Evolutionary conservation across 1,140 invertebrate genomes (phyloP), one percentile per base, ranked within the genome.

Genomic region (Scaptomyza montana): DNA sequence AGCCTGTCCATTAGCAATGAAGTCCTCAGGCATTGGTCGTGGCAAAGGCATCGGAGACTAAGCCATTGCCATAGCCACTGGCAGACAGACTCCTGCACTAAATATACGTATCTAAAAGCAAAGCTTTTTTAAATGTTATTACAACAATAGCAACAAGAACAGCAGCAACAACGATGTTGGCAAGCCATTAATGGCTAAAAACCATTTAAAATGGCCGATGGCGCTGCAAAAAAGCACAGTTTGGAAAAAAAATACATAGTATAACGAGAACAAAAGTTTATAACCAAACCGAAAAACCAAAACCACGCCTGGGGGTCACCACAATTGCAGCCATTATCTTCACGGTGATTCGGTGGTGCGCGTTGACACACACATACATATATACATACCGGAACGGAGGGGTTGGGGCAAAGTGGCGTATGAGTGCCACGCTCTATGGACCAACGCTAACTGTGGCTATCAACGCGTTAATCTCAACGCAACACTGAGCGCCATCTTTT

Each of bases 61-160:
- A 68, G 56, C 30, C 70, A 62, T 36, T 51, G 46, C 39, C 46
- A 59, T 13, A 54, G 39, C 73, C 59, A 61, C 16, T 41, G 66
- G 66, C 78, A 59, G 53, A 71, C 59, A 79, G 69, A 74, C 73
- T 80, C 62, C 54, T 16, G 63, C 68, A 84, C 79, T 89, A 79
- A 89, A 79, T 77, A 79, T 77, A 79, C 74, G 79, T 74, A 86
- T 89, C 72, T 73, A 67, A 82, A 73, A 70, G 76, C 69, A 79
- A 82, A 89, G 84, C 76, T 74, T 87, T 87, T 87, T 87, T 82
- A 89, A 87, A 87, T 89, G 79, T 87, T 87, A 87, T 87, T 89
- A 87, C 84, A 89, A 85, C 70, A 87, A 87, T 76, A 78, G 41
- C 54, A 51, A 43, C 16, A 39, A 45, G 49, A 53, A 49, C 8